Evolutionary conservation across 2,888 invertebrate genomes (phyloP), one percentile per base, ranked within the genome.

Genomic region (Chrysolina americana): DNA sequence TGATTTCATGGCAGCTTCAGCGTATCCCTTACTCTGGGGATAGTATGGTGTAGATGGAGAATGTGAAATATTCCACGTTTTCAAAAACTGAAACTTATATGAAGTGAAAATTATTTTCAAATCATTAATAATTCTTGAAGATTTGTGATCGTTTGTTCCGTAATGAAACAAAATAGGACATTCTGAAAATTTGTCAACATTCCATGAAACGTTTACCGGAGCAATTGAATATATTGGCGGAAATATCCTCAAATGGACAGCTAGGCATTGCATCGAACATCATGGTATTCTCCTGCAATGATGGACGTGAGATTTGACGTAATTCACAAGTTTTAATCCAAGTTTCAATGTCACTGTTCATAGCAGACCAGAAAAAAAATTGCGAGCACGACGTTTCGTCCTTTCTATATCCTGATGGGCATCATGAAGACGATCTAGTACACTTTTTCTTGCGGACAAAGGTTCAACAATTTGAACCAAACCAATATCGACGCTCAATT

Each of bases 311-410:
- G 6, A 17, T 6, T 63, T 36, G 36, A 15, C 63, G 11, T 9
- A 17, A 28, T 15, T 63, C n/a, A 17, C 63, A 36, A 36, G 23
- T 41, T 36, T 36, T 41, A 4, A 41, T 17, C 4, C 17, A 11
- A 64, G 1, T 50, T 8, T 50, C n/a, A 11, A 50, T 50, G 17
- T 50, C n/a, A 15, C 50, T 64, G 17, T 64, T 44, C 64, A 64
- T 64, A 9, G 41, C 64, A 64, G 41, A 19, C 64, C 64, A 65
- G 44, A 44, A 63, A 17, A 41, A 0, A 41, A 17, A 41, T 36
- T 36, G 36, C 36, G 36, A 6, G 36, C 36, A 36, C 36, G 8
- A 36, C 36, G 36, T 36, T 36, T 8, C 0, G 36, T 36, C 36
- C 36, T 36, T 36, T 36, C 36, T 36, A 36, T 36, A 36, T 8